phyloP scores from a whole-genome alignment of 1,140 invertebrate species.

The Drosophila micromelanica region DNA sequence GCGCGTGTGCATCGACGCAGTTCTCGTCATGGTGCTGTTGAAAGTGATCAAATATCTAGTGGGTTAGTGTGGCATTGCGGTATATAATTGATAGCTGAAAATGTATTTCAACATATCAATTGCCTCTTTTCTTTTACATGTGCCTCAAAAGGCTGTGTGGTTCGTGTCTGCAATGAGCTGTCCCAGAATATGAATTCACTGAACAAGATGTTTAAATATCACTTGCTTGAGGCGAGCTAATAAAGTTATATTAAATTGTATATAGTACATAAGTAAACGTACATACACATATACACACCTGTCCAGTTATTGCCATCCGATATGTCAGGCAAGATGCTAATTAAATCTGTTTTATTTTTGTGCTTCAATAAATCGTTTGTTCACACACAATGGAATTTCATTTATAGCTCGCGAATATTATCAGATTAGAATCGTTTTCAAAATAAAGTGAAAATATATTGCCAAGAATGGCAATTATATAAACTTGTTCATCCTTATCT shows the following conservation, averaged over 20 bases:
- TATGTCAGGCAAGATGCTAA: slow-evolving; percentile 42
- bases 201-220: slow-evolving; percentile 77
- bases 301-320: background rate
- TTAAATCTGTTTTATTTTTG: slow-evolving; percentile 45
- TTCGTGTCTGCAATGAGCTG: slow-evolving; percentile 69
- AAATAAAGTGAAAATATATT: slow-evolving; percentile 26
- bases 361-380: slow-evolving; percentile 49
- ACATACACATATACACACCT: slow-evolving; percentile 34
- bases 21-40: slow-evolving; percentile 73
- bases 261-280: slow-evolving; percentile 1
- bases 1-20: slow-evolving; percentile 68
- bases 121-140: slow-evolving; percentile 30
- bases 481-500: no score
- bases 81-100: background rate
- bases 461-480: slow-evolving; percentile 1
- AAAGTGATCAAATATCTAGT: slow-evolving; percentile 78
- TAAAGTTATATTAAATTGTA: slow-evolving; percentile 1
- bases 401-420: background rate
- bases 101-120: background rate
- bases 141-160: slow-evolving; percentile 53
- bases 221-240: slow-evolving; percentile 65
- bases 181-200: slow-evolving; percentile 74
- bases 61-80: slow-evolving; percentile 59
- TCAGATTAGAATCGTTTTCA: slow-evolving; percentile 1
- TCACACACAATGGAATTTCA: slow-evolving; percentile 2